Conservation (phyloP, 1,140 invertebrate genomes). For the Scaptomyza graminum region DNA sequence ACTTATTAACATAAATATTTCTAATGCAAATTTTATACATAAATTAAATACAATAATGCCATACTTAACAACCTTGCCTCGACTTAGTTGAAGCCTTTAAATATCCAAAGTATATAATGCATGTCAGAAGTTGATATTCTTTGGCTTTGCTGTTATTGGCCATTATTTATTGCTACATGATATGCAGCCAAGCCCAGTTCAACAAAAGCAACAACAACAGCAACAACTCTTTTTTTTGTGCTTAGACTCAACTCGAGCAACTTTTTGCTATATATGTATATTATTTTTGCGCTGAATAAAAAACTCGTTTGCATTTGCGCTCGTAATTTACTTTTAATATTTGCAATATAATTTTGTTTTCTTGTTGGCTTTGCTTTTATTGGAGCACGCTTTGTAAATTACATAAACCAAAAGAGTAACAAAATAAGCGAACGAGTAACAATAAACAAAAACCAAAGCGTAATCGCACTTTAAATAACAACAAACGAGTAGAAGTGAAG, state of each 20-base stretch:
- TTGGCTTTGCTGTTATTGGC: constrained; percentile 33
- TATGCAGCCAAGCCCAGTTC: constrained; percentile 40
- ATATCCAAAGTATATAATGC: constrained; percentile 5
- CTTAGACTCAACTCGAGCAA: constrained; percentile 15
- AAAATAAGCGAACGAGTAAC: constrained; percentile 33
- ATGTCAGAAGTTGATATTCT: constrained; percentile 14
- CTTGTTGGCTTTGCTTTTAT: constrained; percentile 56
- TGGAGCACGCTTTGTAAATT: constrained; percentile 74
- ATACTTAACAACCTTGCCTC: neutral
- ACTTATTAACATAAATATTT: too few relatives aligned
- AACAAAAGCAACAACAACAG: constrained; percentile 9
- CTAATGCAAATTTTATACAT: too few relatives aligned
- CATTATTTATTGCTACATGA: constrained; percentile 47
- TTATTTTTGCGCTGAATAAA: constrained; percentile 51
- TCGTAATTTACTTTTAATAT: constrained; percentile 76
- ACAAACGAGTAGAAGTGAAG: neutral
- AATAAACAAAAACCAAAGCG: constrained; percentile 65
- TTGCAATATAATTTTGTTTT: constrained; percentile 54
- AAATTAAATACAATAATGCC: too few relatives aligned
- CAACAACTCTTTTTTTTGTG: neutral
- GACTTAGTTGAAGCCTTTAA: neutral
- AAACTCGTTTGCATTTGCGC: constrained; percentile 74
- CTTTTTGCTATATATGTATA: constrained; percentile 19
- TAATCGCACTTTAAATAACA: constrained; percentile 63
- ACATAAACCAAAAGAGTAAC: constrained; percentile 55